Percentiles rank a stretch among this genome's conserved stretches.
phyloP scores from a whole-genome alignment of 2,113 vertebrate genomes.

The Catharus bicknelli region DNA sequence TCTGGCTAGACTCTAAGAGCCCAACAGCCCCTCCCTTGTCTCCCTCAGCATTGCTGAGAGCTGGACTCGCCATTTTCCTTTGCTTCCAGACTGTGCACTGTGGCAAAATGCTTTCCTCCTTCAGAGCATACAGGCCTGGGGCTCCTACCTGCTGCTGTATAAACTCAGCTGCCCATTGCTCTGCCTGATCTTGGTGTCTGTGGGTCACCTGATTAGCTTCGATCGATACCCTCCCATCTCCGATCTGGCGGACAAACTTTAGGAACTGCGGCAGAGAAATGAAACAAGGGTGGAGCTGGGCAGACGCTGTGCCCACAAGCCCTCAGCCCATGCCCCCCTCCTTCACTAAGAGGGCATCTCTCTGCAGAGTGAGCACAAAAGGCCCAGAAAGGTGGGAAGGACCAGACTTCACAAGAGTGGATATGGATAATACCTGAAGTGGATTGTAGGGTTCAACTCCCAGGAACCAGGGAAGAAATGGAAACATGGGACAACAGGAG shows the following conservation, averaged over 20 bases:
- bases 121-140: slow-evolving; percentile 28
- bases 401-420: neutral
- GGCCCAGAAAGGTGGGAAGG: neutral
- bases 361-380: neutral
- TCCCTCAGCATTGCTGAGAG: neutral
- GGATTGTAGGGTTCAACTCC: neutral
- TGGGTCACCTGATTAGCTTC: slow-evolving; percentile 84
- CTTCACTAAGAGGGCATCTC: neutral
- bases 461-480: neutral
- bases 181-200: slow-evolving; percentile 92
- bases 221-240: slow-evolving; percentile 94
- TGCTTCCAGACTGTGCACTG: slow-evolving; percentile 14
- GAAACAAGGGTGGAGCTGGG: slow-evolving; percentile 73
- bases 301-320: slow-evolving; percentile 29
- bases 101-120: slow-evolving; percentile 31
- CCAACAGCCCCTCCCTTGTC: neutral
- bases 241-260: slow-evolving; percentile 98
- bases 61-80: slow-evolving; percentile 14
- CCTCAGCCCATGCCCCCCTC: neutral
- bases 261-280: slow-evolving; percentile 93
- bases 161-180: slow-evolving; percentile 93
- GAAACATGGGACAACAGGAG: neutral
- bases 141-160: slow-evolving; percentile 94
- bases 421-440: neutral
- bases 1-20: slow-evolving; percentile 25